Conservation (phyloP, 1,140 invertebrate genomes). For the Portunus trituberculatus region DNA sequence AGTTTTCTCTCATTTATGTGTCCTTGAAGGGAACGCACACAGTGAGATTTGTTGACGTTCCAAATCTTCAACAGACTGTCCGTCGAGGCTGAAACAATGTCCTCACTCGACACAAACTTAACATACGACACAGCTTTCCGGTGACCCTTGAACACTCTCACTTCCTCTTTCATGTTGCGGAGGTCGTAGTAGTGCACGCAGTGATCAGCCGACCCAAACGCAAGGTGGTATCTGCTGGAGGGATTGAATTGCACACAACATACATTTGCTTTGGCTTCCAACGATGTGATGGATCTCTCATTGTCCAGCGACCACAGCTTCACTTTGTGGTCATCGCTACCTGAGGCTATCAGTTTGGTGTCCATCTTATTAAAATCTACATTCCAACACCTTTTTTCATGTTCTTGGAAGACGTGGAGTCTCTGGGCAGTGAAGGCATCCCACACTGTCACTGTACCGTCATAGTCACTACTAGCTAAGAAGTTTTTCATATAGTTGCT, state of each 20-base stretch:
- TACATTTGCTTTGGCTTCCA: constrained; percentile 96
- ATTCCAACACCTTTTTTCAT: constrained; percentile 98
- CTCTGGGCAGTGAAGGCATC: constrained; percentile 91
- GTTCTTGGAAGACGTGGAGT: constrained; percentile 89
- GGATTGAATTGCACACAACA: constrained; percentile 99
- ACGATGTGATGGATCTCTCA: constrained; percentile 91
- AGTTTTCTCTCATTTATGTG: constrained; percentile 98
- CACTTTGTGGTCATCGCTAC: constrained; percentile 96
- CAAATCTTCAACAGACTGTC: constrained; percentile 97
- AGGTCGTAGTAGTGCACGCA: constrained; percentile 98
- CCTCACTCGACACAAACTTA: constrained; percentile 93
- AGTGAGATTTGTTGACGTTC: constrained; percentile 91
- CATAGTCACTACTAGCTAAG: constrained; percentile 96
- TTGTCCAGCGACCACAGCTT: constrained; percentile 95
- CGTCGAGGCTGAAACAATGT: constrained; percentile 96
- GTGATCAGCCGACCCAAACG: constrained; percentile 97
- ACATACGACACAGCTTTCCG: constrained; percentile 98
- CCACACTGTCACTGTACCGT: constrained; percentile 96
- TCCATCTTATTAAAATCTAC: constrained; percentile 97
- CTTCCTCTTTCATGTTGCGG: constrained; percentile 90
- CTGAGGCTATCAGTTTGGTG: constrained; percentile 94
- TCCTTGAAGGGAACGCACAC: constrained; percentile 93
- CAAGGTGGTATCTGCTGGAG: constrained; percentile 90
- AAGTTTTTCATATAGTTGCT: constrained; percentile 95
- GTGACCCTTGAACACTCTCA: constrained; percentile 94